Evolutionary conservation across 2,113 vertebrate species (phyloP), one percentile per base, ranked within the genome.

Genomic region (Pampusana beccarii): DNA sequence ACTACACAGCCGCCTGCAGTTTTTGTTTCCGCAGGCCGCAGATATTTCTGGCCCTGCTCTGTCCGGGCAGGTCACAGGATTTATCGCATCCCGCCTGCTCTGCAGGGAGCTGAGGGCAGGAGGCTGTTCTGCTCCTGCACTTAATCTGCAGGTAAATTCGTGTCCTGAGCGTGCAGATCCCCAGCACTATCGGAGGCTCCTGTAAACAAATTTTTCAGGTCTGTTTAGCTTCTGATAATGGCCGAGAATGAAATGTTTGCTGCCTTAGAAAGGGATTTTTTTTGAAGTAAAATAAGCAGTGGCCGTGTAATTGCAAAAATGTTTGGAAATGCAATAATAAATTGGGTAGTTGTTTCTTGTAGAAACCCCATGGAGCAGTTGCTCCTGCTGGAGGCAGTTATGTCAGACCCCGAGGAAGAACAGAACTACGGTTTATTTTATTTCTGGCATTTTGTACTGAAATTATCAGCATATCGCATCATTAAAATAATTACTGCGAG

Each of bases 1-100:
- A 2, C 70, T 65, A 2, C 0, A 0, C 54, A 69, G 79, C 16
- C 1, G 21, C 6, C 11, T 3, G 3, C 18, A 1, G 36, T 15
- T 46, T 42, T 5, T 2, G 1, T 82, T 88, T 29, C 33, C 48
- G 34, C 44, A 0, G 14, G 0, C 4, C 16, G 50, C 25, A 31
- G 81, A 4, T 91, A 29, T 87, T 75, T 73, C 84, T 91, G 73
- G 66, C 84, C 44, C 31, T 36, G 34, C 65, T 80, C 16, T 58
- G 42, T 33, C 38, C 0, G 65, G 25, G 67, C 72, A 89, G 95
- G 50, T 74, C 61, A 16, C 29, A 2, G 85, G 90, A 4, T 70
- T 83, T 67, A 4, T 86, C 78, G 31, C 58, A 2, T 58, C 54
- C 62, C 20, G 16, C 20, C 48, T 23, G 34, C 77, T 81, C 14